These are phyloP conservation scores for Tympanuchus pallidicinctus DNA, from an alignment of 2,113 vertebrate species.

Conservation along the genomic window DNA sequence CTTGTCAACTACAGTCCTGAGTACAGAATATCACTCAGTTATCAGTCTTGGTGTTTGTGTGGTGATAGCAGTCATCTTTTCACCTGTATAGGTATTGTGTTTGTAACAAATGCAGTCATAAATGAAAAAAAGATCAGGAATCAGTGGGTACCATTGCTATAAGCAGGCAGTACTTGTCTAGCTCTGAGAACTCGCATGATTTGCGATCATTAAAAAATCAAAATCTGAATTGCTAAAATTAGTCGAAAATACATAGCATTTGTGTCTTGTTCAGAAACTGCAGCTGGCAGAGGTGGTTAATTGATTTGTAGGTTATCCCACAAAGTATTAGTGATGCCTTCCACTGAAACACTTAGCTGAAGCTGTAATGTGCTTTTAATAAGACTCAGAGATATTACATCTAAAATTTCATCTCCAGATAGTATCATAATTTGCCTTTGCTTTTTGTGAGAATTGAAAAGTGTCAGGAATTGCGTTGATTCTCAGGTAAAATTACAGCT, in stretches of 20 bases:
- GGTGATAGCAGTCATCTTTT: background rate
- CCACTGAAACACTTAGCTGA: slow-evolving; percentile 18
- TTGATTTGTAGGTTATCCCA: background rate
- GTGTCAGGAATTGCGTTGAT: background rate
- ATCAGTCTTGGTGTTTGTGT: background rate
- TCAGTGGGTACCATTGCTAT: background rate
- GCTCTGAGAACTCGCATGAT: background rate
- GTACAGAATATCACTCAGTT: background rate
- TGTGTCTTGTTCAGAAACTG: background rate
- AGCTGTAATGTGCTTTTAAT: background rate
- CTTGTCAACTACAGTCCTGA: background rate
- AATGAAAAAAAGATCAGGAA: background rate
- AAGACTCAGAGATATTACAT: background rate
- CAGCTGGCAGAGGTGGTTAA: slow-evolving; percentile 21
- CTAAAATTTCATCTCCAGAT: slow-evolving; percentile 11
- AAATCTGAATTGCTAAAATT: slow-evolving; percentile 35
- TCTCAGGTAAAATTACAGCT: slow-evolving; percentile 2
- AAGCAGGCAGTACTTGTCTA: background rate
- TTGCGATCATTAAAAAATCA: background rate
- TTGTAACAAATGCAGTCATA: background rate
- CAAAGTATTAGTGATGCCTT: background rate
- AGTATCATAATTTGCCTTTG: background rate
- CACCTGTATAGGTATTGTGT: background rate
- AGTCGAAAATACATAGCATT: background rate
- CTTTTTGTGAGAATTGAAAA: slow-evolving; percentile 4